A percentile compares a stretch with the other conserved stretches of the same genome.
phyloP scores from a whole-genome alignment of 2,888 invertebrate genomes.

The Drosophila cyrtoloma region DNA sequence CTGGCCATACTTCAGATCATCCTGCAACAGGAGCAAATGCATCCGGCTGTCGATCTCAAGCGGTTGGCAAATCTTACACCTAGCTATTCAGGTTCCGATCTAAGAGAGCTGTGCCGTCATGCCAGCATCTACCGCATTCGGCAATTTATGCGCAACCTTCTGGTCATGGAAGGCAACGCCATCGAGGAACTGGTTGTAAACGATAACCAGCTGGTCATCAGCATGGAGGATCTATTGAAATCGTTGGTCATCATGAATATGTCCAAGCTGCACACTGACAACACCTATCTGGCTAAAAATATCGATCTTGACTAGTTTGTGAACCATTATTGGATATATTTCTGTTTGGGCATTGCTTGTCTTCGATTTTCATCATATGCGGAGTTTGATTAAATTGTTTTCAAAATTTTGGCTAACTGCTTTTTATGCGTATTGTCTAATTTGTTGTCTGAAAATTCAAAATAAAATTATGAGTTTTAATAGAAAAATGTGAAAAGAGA shows the following conservation, averaged over 20 bases:
- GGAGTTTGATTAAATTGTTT: neutral
- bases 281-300: slow-evolving; percentile 28
- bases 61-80: slow-evolving; percentile 90
- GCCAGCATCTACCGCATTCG: slow-evolving; percentile 95
- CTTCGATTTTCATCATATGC: neutral
- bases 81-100: slow-evolving; percentile 97
- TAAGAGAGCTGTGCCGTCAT: slow-evolving; percentile 94
- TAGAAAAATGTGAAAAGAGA: neutral
- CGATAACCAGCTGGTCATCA: slow-evolving; percentile 42
- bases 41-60: slow-evolving; percentile 89
- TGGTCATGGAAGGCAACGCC: slow-evolving; percentile 11
- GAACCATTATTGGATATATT: neutral
- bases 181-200: neutral
- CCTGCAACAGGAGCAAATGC: slow-evolving; percentile 90
- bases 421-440: neutral
- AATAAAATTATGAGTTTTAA: neutral
- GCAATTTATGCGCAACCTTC: slow-evolving; percentile 87
- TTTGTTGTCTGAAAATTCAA: neutral
- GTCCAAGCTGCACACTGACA: slow-evolving; percentile 44
- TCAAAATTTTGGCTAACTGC: neutral
- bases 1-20: slow-evolving; percentile 91
- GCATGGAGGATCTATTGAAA: slow-evolving; percentile 61
- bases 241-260: slow-evolving; percentile 49
- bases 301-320: slow-evolving; percentile 50
- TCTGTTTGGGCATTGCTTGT: neutral